These are phyloP conservation scores for Ectemnius lituratus DNA, from an alignment of 2,888 invertebrate genomes.

Conservation along the genomic window DNA sequence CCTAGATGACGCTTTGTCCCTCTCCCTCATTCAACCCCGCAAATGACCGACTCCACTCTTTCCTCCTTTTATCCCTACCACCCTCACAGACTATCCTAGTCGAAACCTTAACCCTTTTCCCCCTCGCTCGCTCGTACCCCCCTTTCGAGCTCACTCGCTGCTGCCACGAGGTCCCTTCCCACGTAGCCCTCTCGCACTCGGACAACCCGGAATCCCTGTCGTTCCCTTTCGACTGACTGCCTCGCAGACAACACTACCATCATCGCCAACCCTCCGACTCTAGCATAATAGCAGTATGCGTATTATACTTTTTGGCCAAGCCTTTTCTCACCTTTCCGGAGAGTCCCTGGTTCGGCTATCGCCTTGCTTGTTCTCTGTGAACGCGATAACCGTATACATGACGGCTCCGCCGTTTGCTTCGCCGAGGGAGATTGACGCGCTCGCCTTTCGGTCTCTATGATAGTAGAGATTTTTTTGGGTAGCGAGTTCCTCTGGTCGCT, in stretches of 20 bases:
- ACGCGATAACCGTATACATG: no score
- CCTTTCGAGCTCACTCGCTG: not conserved
- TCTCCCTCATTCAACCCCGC: not conserved
- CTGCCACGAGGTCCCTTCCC: conserved; percentile 6
- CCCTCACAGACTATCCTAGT: not conserved
- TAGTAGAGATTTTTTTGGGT: no score
- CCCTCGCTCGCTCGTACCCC: conserved; percentile 25
- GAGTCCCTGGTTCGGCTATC: no score
- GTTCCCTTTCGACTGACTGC: conserved; percentile 2
- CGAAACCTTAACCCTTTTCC: conserved; percentile 17
- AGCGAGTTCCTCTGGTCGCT: no score
- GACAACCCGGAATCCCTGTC: not conserved
- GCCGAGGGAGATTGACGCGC: no score
- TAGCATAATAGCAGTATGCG: not conserved
- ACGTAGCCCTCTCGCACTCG: not conserved
- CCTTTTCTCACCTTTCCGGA: not conserved
- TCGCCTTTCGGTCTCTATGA: no score
- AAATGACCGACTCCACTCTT: conserved; percentile 17
- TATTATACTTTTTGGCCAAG: not conserved
- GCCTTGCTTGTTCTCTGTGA: no score
- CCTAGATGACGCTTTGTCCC: conserved; percentile 13
- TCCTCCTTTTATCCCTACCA: conserved; percentile 12
- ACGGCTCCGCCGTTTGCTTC: no score
- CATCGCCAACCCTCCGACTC: not conserved
- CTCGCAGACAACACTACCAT: not conserved